Conservation (phyloP, 1,140 invertebrate species). For the Aphis craccivora region DNA sequence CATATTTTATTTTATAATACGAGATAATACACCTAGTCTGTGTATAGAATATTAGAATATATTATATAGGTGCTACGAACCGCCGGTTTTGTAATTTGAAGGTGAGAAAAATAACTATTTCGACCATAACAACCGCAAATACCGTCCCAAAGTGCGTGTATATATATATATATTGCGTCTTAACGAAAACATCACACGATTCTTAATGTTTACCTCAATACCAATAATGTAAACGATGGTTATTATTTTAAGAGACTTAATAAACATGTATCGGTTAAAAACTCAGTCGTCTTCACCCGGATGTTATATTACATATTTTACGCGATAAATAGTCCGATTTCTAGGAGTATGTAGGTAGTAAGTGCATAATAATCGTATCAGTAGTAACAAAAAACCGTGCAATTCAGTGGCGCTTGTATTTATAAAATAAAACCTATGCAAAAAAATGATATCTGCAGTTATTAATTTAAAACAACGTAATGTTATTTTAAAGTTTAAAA, state of each 20-base stretch:
- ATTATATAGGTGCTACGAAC: neutral
- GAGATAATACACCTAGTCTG: neutral
- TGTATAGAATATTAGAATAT: neutral
- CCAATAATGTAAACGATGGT: neutral
- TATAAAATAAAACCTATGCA: too few species aligned
- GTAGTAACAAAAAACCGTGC: neutral
- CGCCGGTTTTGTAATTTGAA: constrained; percentile 17
- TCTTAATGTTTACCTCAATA: neutral
- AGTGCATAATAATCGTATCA: too few species aligned
- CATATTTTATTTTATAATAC: neutral
- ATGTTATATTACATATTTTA: neutral
- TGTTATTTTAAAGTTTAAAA: too few species aligned
- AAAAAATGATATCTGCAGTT: too few species aligned
- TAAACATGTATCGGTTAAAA: neutral
- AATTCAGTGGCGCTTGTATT: neutral
- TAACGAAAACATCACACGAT: neutral
- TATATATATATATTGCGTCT: neutral
- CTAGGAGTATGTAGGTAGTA: neutral
- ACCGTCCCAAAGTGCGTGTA: neutral
- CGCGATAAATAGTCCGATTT: neutral
- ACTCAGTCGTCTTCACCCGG: neutral
- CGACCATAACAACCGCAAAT: neutral
- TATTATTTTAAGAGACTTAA: neutral
- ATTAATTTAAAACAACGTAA: neutral
- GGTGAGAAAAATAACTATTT: constrained; percentile 19